Conservation (phyloP, 2,113 vertebrate genomes). For the Calidris pygmaea region DNA sequence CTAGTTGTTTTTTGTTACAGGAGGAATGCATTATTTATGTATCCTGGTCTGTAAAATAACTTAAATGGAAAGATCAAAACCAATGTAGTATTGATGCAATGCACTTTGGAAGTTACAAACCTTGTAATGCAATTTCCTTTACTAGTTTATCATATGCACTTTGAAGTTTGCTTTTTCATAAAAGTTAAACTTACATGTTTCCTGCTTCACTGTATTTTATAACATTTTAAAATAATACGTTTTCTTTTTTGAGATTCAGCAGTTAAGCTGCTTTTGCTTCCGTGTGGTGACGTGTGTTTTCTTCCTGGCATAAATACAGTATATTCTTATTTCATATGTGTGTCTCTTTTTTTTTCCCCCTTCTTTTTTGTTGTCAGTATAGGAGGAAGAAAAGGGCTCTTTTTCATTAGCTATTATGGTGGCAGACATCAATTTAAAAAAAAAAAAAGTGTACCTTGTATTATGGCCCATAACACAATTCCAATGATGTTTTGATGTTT, state of each 20-base stretch:
- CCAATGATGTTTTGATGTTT: neutral
- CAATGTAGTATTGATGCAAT: neutral
- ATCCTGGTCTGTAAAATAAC: neutral
- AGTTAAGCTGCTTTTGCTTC: neutral
- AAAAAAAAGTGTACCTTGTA: neutral
- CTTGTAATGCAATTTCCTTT: neutral
- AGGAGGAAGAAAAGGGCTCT: neutral
- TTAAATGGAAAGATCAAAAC: neutral
- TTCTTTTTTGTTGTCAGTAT: neutral
- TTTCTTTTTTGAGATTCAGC: neutral
- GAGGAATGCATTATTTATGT: neutral
- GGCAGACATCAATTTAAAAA: neutral
- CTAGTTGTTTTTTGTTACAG: neutral
- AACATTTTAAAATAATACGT: neutral
- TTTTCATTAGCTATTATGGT: neutral
- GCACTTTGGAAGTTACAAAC: neutral
- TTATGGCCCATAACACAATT: neutral
- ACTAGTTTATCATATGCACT: neutral
- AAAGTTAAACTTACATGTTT: neutral
- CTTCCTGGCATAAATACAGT: neutral
- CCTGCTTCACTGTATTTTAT: neutral
- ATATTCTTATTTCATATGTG: neutral
- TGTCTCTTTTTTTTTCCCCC: fast-evolving
- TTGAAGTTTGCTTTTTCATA: neutral
- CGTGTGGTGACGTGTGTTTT: neutral